Conservation (phyloP, 2,113 vertebrate genomes). For the Aspidoscelis tigris region DNA sequence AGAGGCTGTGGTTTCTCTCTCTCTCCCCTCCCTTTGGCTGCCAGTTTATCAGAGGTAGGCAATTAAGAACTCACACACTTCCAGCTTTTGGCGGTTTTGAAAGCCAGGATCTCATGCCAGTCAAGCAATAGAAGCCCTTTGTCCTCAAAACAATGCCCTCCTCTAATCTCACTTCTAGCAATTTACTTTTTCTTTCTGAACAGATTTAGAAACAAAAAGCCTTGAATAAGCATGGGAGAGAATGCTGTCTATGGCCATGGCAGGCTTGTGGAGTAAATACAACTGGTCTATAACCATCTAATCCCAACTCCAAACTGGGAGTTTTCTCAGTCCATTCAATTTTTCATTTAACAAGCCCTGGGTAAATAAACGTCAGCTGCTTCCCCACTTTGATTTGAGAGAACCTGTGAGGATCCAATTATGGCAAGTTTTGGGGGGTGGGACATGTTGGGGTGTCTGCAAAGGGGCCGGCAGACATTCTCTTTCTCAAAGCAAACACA, state of each 20-base stretch:
- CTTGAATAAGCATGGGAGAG: constrained; percentile 76
- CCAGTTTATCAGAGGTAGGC: constrained; percentile 81
- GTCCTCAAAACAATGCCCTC: constrained; percentile 81
- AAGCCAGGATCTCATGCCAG: constrained; percentile 77
- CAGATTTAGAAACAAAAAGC: constrained; percentile 83
- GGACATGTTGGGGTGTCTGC: neutral
- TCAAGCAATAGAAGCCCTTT: constrained; percentile 79
- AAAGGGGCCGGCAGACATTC: constrained; percentile 60
- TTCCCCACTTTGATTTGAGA: constrained; percentile 76
- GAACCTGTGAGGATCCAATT: constrained; percentile 79
- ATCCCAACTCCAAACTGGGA: constrained; percentile 79
- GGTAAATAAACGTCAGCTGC: constrained; percentile 83
- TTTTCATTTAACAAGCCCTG: constrained; percentile 78
- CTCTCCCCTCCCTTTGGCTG: constrained; percentile 53
- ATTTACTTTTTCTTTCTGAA: constrained; percentile 84
- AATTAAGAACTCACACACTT: constrained; percentile 87
- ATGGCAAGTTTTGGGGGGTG: constrained; percentile 61
- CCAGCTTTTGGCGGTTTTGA: constrained; percentile 76
- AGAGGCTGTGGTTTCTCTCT: constrained; percentile 58
- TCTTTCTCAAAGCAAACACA: constrained; percentile 79
- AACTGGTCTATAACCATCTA: constrained; percentile 78
- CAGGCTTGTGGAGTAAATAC: constrained; percentile 27
- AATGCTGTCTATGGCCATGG: constrained; percentile 61
- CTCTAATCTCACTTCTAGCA: constrained; percentile 86
- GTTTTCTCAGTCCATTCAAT: constrained; percentile 79